Conservation (phyloP, 2,888 invertebrate species). For the Pyrocoelia pectoralis region DNA sequence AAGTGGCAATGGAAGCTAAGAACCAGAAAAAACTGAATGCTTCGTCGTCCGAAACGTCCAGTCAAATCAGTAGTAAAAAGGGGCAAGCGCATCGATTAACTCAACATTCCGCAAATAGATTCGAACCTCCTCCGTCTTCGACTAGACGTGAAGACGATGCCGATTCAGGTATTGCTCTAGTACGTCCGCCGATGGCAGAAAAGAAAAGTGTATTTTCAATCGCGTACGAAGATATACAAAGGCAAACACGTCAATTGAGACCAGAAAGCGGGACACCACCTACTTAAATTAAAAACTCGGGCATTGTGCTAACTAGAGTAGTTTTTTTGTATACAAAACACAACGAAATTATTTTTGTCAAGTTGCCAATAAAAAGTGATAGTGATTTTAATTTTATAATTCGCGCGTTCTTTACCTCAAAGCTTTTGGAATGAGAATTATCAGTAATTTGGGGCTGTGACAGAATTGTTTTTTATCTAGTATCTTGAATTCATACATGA, state of each 20-base stretch:
- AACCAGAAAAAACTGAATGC: constrained; percentile 15
- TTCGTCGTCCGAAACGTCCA: constrained; percentile 10
- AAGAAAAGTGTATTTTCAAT: constrained; percentile 95
- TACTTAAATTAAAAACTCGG: not conserved
- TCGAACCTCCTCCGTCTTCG: constrained; percentile 62
- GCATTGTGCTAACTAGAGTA: not conserved
- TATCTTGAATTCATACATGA: not conserved
- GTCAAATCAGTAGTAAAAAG: constrained; percentile 1
- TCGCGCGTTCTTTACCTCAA: not conserved
- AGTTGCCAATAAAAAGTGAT: constrained; percentile 1
- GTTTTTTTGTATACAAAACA: not conserved
- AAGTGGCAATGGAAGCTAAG: constrained; percentile 27
- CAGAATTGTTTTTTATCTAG: not conserved
- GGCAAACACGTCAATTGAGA: constrained; percentile 82
- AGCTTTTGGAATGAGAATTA: not conserved
- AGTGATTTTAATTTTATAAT: not conserved
- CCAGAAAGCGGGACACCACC: constrained; percentile 80
- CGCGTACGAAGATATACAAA: constrained; percentile 90
- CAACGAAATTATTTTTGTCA: not conserved
- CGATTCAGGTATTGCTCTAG: constrained; percentile 82
- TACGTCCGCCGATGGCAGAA: constrained; percentile 76
- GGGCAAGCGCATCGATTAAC: constrained; percentile 70
- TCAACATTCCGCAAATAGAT: constrained; percentile 82
- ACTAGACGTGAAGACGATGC: constrained; percentile 68
- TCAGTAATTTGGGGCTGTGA: not conserved